Base-by-base conservation (phyloP, 2,888 invertebrate species). In the Iphiclides podalirius region DNA sequence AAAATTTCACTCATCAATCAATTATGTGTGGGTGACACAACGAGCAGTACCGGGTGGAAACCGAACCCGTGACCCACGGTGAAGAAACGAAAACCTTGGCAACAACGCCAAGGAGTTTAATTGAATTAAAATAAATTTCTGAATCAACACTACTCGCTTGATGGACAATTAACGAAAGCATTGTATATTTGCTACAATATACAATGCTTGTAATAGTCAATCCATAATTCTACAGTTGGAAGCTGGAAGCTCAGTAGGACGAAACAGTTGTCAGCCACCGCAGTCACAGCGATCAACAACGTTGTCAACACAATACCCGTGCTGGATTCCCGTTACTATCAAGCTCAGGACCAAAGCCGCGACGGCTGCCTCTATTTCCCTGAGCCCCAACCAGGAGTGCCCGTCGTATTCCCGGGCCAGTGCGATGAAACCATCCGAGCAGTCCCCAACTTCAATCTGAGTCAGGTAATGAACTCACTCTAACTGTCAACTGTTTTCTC, bases 231-330 rank as follows among this genome's bases (percentile, higher is more conserved):
- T 63, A n/a, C 59, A 84, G 83, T 84, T 1, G 55, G 59, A 13
- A 73, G 71, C 15, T 84, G 83, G 83, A 83, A 82, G 47, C 56
- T 84, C 0, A 79, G 83, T 51, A 69, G 78, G 59, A 60, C 64
- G 0, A 78, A 64, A 33, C 33, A 63, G 1, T 50, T 84, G 13
- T 17, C 66, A 1, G 0, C 52, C 2, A 58, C 57, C 0, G 59
- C 55, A 1, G 46, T 54, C n/a, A 39, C 33, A 4, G 33, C 16
- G 1, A 77, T 80, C 1, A 62, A 70, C 37, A 49, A 39, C 12
- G 62, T 65, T 0, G 64, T 70, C 7, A 61, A 49, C 9, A 53
- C 17, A 0, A 62, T 76, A 14, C 61, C 63, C 13, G 72, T 77
- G 1, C 57, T 83, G 6, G 70, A 75, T 26, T 50, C 72, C 0